Percentiles rank a stretch among this genome's conserved stretches.
Evolutionary conservation across 2,113 vertebrate species (phyloP).

Genomic region (Takifugu bimaculatus): DNA sequence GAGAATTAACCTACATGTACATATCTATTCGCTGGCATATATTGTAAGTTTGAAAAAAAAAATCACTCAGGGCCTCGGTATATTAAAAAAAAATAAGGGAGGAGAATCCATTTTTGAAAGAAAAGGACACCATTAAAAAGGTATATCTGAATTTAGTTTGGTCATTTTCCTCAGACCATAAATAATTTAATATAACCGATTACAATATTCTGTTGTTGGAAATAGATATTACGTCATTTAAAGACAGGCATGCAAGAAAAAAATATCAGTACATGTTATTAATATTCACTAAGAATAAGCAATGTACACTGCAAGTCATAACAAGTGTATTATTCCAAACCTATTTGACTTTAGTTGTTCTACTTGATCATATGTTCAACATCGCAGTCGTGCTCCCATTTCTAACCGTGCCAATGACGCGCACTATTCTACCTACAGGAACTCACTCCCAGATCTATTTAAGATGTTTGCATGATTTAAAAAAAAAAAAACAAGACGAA

Average conservation of each 20-base stretch:
- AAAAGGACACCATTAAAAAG: slow-evolving; percentile 74
- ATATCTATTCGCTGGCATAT: slow-evolving; percentile 81
- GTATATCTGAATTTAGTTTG: slow-evolving; percentile 72
- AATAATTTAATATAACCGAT: slow-evolving; percentile 76
- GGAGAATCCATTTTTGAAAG: slow-evolving; percentile 73
- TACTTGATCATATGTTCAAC: slow-evolving; percentile 72
- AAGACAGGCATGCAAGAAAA: slow-evolving; percentile 79
- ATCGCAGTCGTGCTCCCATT: slow-evolving; percentile 72
- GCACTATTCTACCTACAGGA: slow-evolving; percentile 72
- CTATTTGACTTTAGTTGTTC: slow-evolving; percentile 73
- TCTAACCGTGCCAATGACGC: slow-evolving; percentile 61
- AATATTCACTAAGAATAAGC: slow-evolving; percentile 73
- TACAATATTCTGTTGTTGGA: slow-evolving; percentile 71
- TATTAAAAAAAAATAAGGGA: slow-evolving; percentile 75
- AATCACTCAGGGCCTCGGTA: slow-evolving; percentile 80
- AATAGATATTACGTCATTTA: slow-evolving; percentile 75
- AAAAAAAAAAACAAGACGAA: slow-evolving; percentile 19
- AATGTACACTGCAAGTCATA: slow-evolving; percentile 72
- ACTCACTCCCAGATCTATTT: slow-evolving; percentile 75
- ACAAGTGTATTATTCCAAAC: slow-evolving; percentile 70
- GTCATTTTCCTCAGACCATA: slow-evolving; percentile 76
- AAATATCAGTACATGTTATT: slow-evolving; percentile 61
- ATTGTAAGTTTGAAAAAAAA: slow-evolving; percentile 71
- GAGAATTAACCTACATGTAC: slow-evolving; percentile 80
- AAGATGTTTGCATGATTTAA: slow-evolving; percentile 80